phyloP scores from a whole-genome alignment of 2,888 invertebrate genomes.

The Parnassius orleans region DNA sequence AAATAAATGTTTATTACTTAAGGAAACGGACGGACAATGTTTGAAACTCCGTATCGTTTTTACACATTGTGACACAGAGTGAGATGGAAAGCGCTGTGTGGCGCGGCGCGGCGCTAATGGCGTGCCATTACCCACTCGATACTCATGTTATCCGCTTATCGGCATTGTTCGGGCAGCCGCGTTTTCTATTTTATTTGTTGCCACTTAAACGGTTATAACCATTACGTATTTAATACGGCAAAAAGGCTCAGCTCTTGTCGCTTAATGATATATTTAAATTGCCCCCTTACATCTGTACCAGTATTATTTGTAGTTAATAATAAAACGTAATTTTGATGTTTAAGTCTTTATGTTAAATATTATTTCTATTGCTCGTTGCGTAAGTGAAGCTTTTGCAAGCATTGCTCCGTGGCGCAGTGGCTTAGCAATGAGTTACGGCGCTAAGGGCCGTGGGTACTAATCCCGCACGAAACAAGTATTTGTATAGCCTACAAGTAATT shows the following conservation, averaged over 20 bases:
- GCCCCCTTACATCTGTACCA: not conserved
- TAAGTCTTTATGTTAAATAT: not conserved
- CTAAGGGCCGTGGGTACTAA: too few relatives aligned
- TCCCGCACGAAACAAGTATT: too few relatives aligned
- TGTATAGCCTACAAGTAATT: too few relatives aligned
- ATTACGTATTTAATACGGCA: conserved; percentile 22
- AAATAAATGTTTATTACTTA: too few relatives aligned
- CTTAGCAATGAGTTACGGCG: too few relatives aligned
- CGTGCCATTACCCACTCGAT: conserved; percentile 38
- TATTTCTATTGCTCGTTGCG: not conserved
- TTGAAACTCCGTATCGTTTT: too few relatives aligned
- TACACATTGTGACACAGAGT: not conserved
- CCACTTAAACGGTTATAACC: conserved; percentile 22
- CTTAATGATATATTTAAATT: not conserved
- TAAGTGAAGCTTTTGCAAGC: too few relatives aligned
- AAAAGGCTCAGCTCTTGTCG: conserved; percentile 10
- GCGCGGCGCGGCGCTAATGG: conserved; percentile 29
- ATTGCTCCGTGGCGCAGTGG: too few relatives aligned
- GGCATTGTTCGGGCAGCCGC: conserved; percentile 32
- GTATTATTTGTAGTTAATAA: not conserved
- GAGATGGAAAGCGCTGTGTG: not conserved
- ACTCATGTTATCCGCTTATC: conserved; percentile 35
- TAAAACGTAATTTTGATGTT: not conserved
- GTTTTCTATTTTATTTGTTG: conserved; percentile 18
- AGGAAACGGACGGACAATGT: too few relatives aligned